Conservation (phyloP, 2,797 vertebrate species). For the Kryptolebias ocellatus region DNA sequence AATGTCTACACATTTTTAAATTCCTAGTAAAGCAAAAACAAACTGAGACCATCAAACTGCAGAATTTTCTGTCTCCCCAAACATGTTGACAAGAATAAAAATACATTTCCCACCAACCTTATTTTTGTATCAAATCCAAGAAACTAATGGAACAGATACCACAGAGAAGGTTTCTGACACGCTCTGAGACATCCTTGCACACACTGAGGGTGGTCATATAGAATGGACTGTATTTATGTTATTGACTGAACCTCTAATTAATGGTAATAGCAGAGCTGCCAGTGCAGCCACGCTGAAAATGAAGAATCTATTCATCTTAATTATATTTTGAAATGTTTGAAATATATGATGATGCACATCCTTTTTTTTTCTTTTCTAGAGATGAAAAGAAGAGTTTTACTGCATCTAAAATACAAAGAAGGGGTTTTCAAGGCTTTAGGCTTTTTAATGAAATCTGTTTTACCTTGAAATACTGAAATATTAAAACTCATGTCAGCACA, state of each 20-base stretch:
- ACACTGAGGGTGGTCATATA: background rate
- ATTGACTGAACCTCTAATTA: constrained; percentile 64
- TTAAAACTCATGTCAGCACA: too few relatives aligned
- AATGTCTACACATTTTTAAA: too few relatives aligned
- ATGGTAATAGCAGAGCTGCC: constrained; percentile 55
- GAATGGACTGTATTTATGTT: constrained; percentile 51
- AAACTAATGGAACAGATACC: background rate
- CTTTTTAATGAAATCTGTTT: background rate
- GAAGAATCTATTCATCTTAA: constrained; percentile 58
- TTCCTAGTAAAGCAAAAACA: too few relatives aligned
- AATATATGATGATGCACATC: constrained; percentile 16
- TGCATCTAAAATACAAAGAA: background rate
- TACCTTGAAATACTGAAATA: too few relatives aligned
- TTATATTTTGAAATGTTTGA: constrained; percentile 65
- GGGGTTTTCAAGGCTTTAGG: background rate
- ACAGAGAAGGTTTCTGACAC: constrained; percentile 1
- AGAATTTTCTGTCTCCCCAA: too few relatives aligned
- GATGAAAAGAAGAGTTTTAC: background rate
- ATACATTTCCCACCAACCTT: constrained; percentile 1
- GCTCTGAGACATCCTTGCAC: too few relatives aligned
- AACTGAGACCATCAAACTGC: too few relatives aligned
- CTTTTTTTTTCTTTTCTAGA: background rate
- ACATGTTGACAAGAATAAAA: background rate
- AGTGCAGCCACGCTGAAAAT: constrained; percentile 63
- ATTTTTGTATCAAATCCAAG: background rate